Conservation (phyloP, 2,797 vertebrate species). For the Peromyscus melanophrys region DNA sequence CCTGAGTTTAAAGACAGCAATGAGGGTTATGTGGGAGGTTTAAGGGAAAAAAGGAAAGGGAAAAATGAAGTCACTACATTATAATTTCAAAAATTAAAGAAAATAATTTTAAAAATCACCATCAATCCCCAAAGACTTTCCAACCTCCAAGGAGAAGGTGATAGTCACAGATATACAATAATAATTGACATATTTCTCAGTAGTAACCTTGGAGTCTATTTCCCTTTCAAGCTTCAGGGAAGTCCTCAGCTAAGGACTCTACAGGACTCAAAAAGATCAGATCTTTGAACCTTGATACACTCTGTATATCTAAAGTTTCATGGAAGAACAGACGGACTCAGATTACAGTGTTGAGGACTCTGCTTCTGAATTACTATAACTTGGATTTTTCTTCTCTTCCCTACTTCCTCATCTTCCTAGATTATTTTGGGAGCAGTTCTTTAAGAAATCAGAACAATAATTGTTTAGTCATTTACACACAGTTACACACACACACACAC, state of each 20-base stretch:
- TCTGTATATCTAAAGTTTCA: neutral
- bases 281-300: neutral
- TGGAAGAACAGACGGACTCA: fast-evolving
- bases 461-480: neutral
- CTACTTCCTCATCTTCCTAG: neutral
- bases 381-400: neutral
- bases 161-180: neutral
- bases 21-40: neutral
- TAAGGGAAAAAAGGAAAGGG: neutral
- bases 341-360: fast-evolving
- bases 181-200: neutral
- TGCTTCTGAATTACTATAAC: neutral
- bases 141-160: neutral
- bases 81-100: neutral
- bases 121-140: neutral
- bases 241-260: neutral
- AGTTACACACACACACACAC: neutral
- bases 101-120: neutral
- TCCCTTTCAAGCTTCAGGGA: too few relatives aligned
- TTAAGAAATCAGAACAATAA: neutral
- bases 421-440: neutral
- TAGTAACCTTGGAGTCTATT: neutral
- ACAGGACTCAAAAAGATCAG: neutral
- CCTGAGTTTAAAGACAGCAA: neutral
- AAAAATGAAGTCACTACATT: neutral